These are phyloP conservation scores for Montipora capricornis DNA, from an alignment of 64 coral and sea anemone genomes.

Conservation along the genomic window DNA sequence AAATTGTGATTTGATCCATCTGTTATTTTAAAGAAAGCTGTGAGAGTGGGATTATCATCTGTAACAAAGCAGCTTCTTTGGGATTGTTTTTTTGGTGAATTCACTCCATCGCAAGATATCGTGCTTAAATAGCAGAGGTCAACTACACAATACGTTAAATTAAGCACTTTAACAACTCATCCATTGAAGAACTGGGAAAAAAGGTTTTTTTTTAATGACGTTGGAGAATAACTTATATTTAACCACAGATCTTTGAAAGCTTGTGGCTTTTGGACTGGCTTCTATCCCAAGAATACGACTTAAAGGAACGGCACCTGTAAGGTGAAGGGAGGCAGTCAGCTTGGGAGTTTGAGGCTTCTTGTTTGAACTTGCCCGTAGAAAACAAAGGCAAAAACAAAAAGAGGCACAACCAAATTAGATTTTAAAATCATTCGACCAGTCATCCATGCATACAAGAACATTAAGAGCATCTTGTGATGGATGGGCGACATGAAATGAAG, in stretches of 20 bases:
- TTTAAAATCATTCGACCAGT: too few species aligned
- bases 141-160: too few species aligned
- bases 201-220: too few species aligned
- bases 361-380: constrained; percentile 11
- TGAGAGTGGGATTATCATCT: background rate
- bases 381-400: background rate
- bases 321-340: background rate
- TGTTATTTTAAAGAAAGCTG: background rate
- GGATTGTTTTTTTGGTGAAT: background rate
- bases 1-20: background rate
- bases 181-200: too few species aligned
- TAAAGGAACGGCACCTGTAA: background rate
- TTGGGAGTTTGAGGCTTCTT: background rate
- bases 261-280: too few species aligned
- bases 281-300: too few species aligned
- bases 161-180: too few species aligned
- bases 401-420: background rate
- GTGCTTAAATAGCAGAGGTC: background rate
- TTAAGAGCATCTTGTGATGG: too few species aligned
- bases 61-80: background rate
- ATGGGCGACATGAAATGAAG: too few species aligned
- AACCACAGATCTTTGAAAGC: too few species aligned
- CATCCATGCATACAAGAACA: too few species aligned
- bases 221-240: too few species aligned
- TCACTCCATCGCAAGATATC: background rate